phyloP scores from a whole-genome alignment of 2,797 vertebrate genomes.

The Benthosema pterotum region DNA sequence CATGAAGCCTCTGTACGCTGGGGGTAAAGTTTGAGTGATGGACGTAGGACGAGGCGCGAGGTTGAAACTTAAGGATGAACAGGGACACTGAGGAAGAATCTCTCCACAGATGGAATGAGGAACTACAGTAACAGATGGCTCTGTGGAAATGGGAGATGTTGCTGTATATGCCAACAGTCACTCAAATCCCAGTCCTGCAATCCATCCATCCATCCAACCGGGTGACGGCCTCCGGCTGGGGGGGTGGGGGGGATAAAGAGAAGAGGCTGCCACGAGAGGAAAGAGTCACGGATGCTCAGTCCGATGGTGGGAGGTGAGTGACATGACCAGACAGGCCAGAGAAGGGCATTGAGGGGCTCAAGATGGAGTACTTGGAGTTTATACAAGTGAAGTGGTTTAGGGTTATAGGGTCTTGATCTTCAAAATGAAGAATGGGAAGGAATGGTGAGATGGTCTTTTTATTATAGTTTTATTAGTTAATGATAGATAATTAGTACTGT shows the following conservation, averaged over 20 bases:
- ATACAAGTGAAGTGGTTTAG: conserved; percentile 43
- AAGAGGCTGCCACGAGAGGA: conserved; percentile 53
- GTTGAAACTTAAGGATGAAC: conserved; percentile 23
- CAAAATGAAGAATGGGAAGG: background rate
- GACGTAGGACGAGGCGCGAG: conserved; percentile 8
- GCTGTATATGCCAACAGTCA: conserved; percentile 47
- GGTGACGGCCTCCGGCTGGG: background rate
- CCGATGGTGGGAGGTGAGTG: conserved; percentile 22
- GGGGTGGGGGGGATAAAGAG: conserved; percentile 62
- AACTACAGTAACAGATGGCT: conserved; percentile 73
- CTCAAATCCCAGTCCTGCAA: conserved; percentile 16
- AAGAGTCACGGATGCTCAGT: conserved; percentile 55
- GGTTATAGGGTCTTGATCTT: conserved; percentile 23
- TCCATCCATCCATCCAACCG: conserved; percentile 15
- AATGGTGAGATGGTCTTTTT: background rate
- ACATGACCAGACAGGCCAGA: conserved; percentile 18
- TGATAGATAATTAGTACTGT: too few relatives aligned
- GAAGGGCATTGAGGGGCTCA: conserved; percentile 16
- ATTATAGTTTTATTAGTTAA: too few relatives aligned
- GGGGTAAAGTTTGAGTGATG: conserved; percentile 12
- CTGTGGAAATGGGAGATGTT: conserved; percentile 45
- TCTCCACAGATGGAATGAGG: too few relatives aligned
- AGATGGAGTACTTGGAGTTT: conserved; percentile 44
- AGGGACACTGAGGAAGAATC: too few relatives aligned
- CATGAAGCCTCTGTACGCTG: conserved; percentile 4